A percentile compares a stretch with the other conserved stretches of the same genome.
phyloP scores from a whole-genome alignment of 2,888 invertebrate genomes.

The Sympetrum striolatum region DNA sequence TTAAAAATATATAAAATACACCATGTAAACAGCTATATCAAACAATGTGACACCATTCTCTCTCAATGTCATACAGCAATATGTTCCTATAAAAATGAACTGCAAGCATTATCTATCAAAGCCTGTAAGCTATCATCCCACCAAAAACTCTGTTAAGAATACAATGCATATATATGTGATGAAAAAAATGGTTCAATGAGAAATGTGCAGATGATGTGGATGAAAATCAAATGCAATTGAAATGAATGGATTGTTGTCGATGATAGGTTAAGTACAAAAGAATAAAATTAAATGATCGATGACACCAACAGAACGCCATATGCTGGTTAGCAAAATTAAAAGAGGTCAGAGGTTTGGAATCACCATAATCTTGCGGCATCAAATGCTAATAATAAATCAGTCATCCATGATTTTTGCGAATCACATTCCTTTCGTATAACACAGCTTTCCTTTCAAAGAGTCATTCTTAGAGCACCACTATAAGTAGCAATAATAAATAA shows the following conservation, averaged over 20 bases:
- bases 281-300: background rate
- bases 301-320: background rate
- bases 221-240: background rate
- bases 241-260: background rate
- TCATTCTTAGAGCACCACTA: conserved; percentile 1
- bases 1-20: background rate
- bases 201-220: background rate
- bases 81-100: background rate
- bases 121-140: background rate
- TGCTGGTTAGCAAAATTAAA: background rate
- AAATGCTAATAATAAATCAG: background rate
- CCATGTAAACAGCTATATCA: background rate
- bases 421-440: background rate
- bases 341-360: background rate
- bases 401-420: background rate
- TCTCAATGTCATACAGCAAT: background rate
- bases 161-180: background rate
- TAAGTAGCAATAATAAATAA: background rate
- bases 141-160: background rate
- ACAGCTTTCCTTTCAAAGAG: background rate
- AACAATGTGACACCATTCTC: background rate
- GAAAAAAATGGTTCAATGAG: background rate
- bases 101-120: background rate
- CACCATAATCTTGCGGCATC: background rate
- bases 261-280: background rate